Evolutionary conservation across 2,888 invertebrate genomes (phyloP), one percentile per base, ranked within the genome.

Genomic region (Lagria hirta): DNA sequence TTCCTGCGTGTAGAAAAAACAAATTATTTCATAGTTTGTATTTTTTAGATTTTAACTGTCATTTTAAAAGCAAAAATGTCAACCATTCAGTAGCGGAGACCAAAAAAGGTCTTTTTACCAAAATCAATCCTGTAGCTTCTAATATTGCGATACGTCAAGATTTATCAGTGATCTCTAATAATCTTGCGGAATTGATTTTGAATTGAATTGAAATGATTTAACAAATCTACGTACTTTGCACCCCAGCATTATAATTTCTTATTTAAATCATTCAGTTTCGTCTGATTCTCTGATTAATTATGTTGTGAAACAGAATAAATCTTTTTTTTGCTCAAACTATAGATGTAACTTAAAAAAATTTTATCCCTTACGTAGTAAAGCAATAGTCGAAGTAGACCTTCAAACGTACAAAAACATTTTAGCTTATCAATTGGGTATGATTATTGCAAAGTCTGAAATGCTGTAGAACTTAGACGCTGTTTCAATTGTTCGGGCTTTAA

Each of bases 401-500:
- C 6, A 27, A 5, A 13, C 11, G 3, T 27, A 27, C 14, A 27
- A 27, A 12, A 27, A 27, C 4, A 27, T 27, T 5, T 6, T 27
- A 27, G 14, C 6, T 12, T 27, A 11, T 23, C 10, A 7, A 23
- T 23, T 23, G 27, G 12, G 10, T 27, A 27, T 12, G 12, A 27
- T 11, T 11, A 27, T n/a, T 27, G 11, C 12, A 27, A 27, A 12
- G 10, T 27, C 14, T 27, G 27, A 14, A 8, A 27, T 27, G 27
- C 4, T 5, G 7, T 11, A 6, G 27, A 11, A 8, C 6, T 27
- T 4, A 6, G 12, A 3, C 27, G 27, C 3, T 27, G 27, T 11
- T 27, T 10, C 27, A 27, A 27, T 12, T 27, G 27, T 27, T 12
- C 27, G 5, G 23, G 23, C n/a, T 23, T 23, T 10, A 23, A 23